Conservation (phyloP, 2,113 vertebrate genomes). For the Centropus unirufus region DNA sequence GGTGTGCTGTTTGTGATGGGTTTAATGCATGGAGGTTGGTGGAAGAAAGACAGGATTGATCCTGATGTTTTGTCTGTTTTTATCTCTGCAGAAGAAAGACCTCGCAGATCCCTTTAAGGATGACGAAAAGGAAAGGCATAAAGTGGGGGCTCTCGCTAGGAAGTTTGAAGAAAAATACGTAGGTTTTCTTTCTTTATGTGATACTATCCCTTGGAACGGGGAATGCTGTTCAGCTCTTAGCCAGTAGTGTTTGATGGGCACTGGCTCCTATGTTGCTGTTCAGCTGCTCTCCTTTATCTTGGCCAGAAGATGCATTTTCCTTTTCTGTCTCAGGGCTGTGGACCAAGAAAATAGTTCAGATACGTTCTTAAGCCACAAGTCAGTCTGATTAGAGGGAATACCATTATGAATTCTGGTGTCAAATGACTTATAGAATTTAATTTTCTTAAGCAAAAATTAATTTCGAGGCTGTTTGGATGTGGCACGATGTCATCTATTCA, state of each 20-base stretch:
- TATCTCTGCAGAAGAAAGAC: conserved; percentile 72
- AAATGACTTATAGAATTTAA: neutral
- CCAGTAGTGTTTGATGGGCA: neutral
- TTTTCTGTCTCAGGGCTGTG: neutral
- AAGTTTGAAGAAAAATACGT: conserved; percentile 93
- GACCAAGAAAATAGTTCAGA: neutral
- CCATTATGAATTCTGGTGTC: neutral
- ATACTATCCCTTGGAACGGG: neutral
- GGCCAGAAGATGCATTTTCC: neutral
- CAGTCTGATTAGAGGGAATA: neutral
- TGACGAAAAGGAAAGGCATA: conserved; percentile 79
- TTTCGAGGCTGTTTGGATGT: neutral
- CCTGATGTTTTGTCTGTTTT: neutral
- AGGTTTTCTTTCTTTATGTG: conserved; percentile 39
- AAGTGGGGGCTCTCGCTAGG: conserved; percentile 81
- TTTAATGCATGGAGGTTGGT: neutral
- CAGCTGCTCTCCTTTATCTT: neutral
- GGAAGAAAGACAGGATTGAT: neutral
- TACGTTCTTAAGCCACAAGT: neutral
- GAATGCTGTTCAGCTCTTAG: neutral
- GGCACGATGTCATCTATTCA: neutral
- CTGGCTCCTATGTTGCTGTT: neutral
- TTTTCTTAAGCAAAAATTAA: neutral
- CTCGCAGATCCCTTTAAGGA: conserved; percentile 73
- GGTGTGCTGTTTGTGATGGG: neutral